Evolutionary conservation across 2,888 invertebrate genomes (phyloP).

Genomic region (Petrolisthes manimaculis): DNA sequence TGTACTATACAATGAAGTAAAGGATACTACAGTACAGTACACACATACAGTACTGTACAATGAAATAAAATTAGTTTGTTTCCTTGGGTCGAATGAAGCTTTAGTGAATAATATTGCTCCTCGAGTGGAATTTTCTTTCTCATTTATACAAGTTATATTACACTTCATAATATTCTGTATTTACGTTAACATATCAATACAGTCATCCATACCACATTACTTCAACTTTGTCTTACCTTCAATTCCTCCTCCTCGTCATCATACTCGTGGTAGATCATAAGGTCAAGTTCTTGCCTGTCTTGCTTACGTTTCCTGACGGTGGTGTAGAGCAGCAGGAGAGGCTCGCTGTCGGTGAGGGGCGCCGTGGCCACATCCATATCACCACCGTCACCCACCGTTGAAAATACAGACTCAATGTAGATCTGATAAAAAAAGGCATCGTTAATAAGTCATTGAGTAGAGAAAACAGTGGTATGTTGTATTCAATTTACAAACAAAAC

Average conservation of each 20-base stretch:
- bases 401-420: constrained; percentile 52
- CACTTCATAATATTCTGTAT: no score
- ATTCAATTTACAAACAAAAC: neutral
- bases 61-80: no score
- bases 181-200: no score
- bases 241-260: constrained; percentile 6
- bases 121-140: no score
- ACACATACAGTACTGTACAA: no score
- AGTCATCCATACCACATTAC: no score
- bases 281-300: constrained; percentile 34
- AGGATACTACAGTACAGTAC: no score
- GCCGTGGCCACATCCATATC: constrained; percentile 51
- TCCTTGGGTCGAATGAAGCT: no score
- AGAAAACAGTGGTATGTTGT: neutral
- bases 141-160: no score
- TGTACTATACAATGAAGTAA: no score
- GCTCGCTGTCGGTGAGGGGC: constrained; percentile 49
- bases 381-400: constrained; percentile 51
- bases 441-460: neutral
- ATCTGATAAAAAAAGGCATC: constrained; percentile 17
- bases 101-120: no score
- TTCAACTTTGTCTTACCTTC: neutral
- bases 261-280: constrained; percentile 50
- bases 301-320: constrained; percentile 37
- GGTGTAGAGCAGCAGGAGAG: constrained; percentile 54